Conservation (phyloP, 2,888 invertebrate genomes). For the Amitus sp. region DNA sequence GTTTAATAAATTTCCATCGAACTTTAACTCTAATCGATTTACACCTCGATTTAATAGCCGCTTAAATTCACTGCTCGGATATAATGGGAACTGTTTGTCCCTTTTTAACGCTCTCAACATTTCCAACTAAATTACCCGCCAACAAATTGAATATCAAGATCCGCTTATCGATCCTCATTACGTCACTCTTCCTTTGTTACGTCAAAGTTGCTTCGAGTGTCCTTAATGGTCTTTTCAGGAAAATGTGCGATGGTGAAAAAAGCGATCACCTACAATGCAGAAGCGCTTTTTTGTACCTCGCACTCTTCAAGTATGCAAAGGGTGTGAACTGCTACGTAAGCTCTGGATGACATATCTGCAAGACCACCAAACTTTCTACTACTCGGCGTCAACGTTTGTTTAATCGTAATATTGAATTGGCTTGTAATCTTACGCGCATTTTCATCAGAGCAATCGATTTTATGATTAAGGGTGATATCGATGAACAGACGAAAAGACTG, state of each 20-base stretch:
- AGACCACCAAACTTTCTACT: no score
- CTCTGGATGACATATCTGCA: no score
- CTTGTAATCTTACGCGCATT: no score
- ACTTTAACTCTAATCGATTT: slow-evolving; percentile 38
- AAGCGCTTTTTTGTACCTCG: slow-evolving; percentile 46
- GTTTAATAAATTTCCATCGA: slow-evolving; percentile 38
- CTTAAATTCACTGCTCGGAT: slow-evolving; percentile 24
- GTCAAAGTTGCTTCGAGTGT: no score
- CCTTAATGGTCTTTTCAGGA: slow-evolving; percentile 29
- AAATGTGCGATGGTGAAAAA: slow-evolving; percentile 21
- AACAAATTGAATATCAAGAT: no score
- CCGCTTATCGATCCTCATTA: no score
- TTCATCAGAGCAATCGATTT: background rate
- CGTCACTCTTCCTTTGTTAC: no score
- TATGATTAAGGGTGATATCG: slow-evolving; percentile 2
- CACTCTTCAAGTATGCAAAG: slow-evolving; percentile 41
- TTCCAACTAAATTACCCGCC: no score
- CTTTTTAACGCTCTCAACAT: slow-evolving; percentile 12
- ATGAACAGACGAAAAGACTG: background rate
- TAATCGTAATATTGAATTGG: no score
- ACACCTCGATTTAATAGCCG: slow-evolving; percentile 38
- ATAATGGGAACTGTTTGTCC: background rate
- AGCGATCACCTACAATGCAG: slow-evolving; percentile 54
- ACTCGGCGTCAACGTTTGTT: no score
- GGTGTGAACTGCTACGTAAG: slow-evolving; percentile 54